Percentiles rank a stretch among this genome's conserved stretches.
Evolutionary conservation across 2,888 invertebrate species (phyloP).

Genomic region (Helleia helle): DNA sequence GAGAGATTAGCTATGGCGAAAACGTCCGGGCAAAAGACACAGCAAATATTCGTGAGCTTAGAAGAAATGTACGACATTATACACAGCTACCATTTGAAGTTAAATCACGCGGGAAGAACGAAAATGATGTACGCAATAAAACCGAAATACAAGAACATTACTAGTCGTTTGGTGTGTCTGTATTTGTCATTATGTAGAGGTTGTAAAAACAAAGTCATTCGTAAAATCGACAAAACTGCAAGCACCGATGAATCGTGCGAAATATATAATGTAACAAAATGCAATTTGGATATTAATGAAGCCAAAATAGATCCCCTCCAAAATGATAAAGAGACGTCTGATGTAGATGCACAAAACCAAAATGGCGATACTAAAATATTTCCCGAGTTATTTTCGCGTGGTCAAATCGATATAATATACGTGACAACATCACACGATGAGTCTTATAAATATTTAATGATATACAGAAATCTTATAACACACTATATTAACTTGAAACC

Average conservation of each 20-base stretch:
- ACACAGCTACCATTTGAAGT: constrained; percentile 32
- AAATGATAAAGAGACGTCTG: constrained; percentile 9
- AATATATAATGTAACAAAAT: background rate
- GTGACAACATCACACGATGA: constrained; percentile 33
- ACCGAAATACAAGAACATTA: constrained; percentile 38
- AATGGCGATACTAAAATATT: constrained; percentile 18
- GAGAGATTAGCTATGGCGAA: constrained; percentile 30
- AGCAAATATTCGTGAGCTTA: constrained; percentile 30
- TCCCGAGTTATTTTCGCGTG: constrained; percentile 37
- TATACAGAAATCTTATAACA: constrained; percentile 36
- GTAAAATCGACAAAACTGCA: constrained; percentile 1
- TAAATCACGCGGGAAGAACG: constrained; percentile 39
- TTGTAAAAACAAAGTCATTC: constrained; percentile 30
- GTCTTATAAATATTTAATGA: constrained; percentile 38
- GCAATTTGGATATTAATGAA: background rate
- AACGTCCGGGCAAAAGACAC: constrained; percentile 22
- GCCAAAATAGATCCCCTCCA: constrained; percentile 13
- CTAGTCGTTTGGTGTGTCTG: constrained; percentile 34
- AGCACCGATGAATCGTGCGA: background rate
- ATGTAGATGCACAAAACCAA: constrained; percentile 7
- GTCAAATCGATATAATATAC: constrained; percentile 39
- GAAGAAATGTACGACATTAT: constrained; percentile 46
- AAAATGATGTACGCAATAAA: constrained; percentile 37
- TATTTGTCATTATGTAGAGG: constrained; percentile 36
- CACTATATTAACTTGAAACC: constrained; percentile 40